Evolutionary conservation across 1,140 invertebrate genomes (phyloP).

Genomic region (Trissolcus basalis): DNA sequence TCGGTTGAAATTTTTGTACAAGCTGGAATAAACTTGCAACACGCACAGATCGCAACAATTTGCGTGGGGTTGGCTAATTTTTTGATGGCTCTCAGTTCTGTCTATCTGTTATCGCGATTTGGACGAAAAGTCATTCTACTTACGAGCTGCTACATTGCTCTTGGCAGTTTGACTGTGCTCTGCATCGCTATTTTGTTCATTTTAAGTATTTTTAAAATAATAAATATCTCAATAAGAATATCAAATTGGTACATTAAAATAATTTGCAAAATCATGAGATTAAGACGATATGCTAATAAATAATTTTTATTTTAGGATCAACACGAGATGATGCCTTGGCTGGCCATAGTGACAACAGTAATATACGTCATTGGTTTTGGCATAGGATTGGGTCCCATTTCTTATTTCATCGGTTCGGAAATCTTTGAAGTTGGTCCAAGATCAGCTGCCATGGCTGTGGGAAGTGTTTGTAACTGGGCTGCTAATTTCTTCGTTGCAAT

Average conservation of each 20-base stretch:
- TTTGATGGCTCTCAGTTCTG: conserved; percentile 81
- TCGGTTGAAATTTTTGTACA: conserved; percentile 83
- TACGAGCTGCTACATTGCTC: conserved; percentile 76
- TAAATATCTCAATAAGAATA: too few relatives aligned
- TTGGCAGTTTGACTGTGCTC: conserved; percentile 77
- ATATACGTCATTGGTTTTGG: conserved; percentile 89
- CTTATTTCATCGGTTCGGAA: conserved; percentile 93
- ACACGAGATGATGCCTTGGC: conserved; percentile 72
- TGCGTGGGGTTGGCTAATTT: conserved; percentile 84
- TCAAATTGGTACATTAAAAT: too few relatives aligned
- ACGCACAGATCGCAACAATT: conserved; percentile 82
- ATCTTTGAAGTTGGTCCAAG: conserved; percentile 91
- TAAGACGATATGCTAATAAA: too few relatives aligned
- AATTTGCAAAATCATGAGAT: too few relatives aligned
- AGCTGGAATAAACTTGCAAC: conserved; percentile 78
- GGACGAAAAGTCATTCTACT: conserved; percentile 79
- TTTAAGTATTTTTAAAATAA: too few relatives aligned
- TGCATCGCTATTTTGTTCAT: conserved; percentile 70
- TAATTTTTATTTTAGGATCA: conserved; percentile 75
- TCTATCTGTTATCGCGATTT: conserved; percentile 78
- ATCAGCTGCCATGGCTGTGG: conserved; percentile 90
- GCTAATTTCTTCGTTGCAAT: conserved; percentile 93
- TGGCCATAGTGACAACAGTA: conserved; percentile 84
- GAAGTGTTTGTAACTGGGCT: conserved; percentile 92
- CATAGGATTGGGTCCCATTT: conserved; percentile 89